A percentile compares a stretch with the other conserved stretches of the same genome.
Conservation (phyloP, 2,113 vertebrate species). For the Parus major region DNA sequence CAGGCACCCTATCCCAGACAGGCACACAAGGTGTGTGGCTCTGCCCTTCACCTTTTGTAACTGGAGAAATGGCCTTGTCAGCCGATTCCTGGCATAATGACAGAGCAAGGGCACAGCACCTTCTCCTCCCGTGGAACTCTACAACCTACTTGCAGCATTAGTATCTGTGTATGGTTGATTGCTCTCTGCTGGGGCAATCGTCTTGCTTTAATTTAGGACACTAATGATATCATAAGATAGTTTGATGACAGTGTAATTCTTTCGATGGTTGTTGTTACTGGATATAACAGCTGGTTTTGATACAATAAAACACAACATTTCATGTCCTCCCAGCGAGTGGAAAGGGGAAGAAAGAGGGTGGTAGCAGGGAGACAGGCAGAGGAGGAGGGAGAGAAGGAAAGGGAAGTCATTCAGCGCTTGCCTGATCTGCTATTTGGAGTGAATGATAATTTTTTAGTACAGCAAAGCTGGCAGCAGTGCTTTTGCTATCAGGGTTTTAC, state of each 20-base stretch:
- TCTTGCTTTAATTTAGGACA: slow-evolving; percentile 73
- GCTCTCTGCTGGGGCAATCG: slow-evolving; percentile 59
- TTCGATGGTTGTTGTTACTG: slow-evolving; percentile 61
- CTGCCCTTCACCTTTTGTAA: background rate
- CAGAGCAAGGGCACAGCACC: background rate
- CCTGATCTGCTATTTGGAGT: background rate
- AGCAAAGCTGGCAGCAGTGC: slow-evolving; percentile 30
- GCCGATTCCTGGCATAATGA: background rate
- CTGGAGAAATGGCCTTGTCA: background rate
- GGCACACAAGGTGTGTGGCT: accelerated
- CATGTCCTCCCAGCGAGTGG: background rate
- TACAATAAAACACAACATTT: slow-evolving; percentile 24
- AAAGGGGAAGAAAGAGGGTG: background rate
- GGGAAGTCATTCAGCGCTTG: background rate
- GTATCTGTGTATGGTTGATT: slow-evolving; percentile 32
- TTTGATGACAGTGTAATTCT: slow-evolving; percentile 61
- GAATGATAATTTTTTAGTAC: slow-evolving; percentile 42
- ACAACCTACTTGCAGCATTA: background rate
- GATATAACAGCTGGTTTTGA: slow-evolving; percentile 60
- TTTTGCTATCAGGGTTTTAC: slow-evolving; percentile 30
- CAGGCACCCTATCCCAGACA: background rate
- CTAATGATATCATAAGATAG: slow-evolving; percentile 66
- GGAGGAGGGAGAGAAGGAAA: background rate
- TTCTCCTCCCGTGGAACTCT: background rate
- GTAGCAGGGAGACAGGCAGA: background rate